Evolutionary conservation across 1,140 invertebrate genomes (phyloP).

Genomic region (Trachymyrmex cornetzi): DNA sequence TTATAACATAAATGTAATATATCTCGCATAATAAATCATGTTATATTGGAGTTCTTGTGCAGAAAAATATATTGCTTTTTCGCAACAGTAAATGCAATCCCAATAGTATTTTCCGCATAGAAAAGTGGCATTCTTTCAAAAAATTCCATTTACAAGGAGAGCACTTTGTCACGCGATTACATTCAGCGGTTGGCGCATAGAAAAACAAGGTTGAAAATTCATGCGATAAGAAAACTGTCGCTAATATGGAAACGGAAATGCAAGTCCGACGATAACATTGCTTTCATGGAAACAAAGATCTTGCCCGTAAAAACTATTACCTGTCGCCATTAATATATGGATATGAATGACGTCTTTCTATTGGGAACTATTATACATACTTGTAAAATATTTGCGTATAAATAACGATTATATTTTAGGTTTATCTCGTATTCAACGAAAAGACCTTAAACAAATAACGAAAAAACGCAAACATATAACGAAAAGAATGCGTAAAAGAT

Average conservation of each 20-base stretch:
- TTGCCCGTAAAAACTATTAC: neutral
- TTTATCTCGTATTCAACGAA: neutral
- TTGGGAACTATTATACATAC: neutral
- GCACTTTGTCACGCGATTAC: conserved; percentile 49
- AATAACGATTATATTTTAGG: neutral
- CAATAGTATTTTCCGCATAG: neutral
- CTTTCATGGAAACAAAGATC: conserved; percentile 14
- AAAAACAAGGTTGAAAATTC: conserved; percentile 48
- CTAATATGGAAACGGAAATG: conserved; percentile 26
- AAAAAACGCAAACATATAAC: neutral
- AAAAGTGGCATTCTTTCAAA: conserved; percentile 27
- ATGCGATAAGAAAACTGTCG: conserved; percentile 34
- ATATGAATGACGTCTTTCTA: neutral
- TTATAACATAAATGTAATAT: conserved; percentile 4
- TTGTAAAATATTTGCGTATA: neutral
- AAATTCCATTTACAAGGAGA: conserved; percentile 38
- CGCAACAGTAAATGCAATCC: neutral
- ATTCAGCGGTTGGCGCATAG: neutral
- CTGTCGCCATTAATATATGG: neutral
- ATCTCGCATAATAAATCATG: neutral
- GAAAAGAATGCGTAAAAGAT: neutral
- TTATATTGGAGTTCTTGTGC: neutral
- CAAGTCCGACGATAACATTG: conserved; percentile 27
- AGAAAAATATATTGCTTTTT: conserved; percentile 24
- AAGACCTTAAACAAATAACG: neutral